phyloP scores from a whole-genome alignment of 2,888 invertebrate genomes.

The Drosophila borealis region DNA sequence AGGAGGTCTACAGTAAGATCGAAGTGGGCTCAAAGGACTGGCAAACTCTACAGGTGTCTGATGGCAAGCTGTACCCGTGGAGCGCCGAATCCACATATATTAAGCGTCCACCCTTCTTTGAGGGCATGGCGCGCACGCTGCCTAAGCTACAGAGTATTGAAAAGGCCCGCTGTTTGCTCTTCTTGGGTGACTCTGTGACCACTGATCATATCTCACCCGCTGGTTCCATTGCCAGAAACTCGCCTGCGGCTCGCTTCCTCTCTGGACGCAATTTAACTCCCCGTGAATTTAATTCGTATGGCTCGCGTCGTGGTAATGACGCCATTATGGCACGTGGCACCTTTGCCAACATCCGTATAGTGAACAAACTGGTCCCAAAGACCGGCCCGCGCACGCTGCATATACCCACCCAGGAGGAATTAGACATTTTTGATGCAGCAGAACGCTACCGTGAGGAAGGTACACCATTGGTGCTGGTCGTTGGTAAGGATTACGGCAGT shows the following conservation, averaged over 20 bases:
- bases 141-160: constrained; percentile 87
- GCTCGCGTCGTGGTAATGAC: constrained; percentile 98
- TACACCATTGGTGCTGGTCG: constrained; percentile 92
- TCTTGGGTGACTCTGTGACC: constrained; percentile 98
- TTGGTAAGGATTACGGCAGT: constrained; percentile 99
- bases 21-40: constrained; percentile 94
- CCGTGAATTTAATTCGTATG: constrained; percentile 98
- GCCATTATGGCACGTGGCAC: constrained; percentile 99
- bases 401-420: constrained; percentile 93
- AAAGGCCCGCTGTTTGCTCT: constrained; percentile 92
- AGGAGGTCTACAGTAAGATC: constrained; percentile 91
- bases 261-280: constrained; percentile 88
- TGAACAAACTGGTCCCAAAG: constrained; percentile 93
- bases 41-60: constrained; percentile 92
- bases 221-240: constrained; percentile 97
- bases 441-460: constrained; percentile 92
- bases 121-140: constrained; percentile 88
- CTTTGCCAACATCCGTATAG: constrained; percentile 98
- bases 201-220: constrained; percentile 99
- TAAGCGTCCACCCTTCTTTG: constrained; percentile 98
- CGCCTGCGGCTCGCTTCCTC: constrained; percentile 89
- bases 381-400: constrained; percentile 95
- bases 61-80: constrained; percentile 96
- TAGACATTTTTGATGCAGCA: constrained; percentile 98
- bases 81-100: constrained; percentile 96